Percentiles rank a stretch among this genome's conserved stretches.
phyloP scores from a whole-genome alignment of 2,797 vertebrate genomes.

The Muscicapa striata region DNA sequence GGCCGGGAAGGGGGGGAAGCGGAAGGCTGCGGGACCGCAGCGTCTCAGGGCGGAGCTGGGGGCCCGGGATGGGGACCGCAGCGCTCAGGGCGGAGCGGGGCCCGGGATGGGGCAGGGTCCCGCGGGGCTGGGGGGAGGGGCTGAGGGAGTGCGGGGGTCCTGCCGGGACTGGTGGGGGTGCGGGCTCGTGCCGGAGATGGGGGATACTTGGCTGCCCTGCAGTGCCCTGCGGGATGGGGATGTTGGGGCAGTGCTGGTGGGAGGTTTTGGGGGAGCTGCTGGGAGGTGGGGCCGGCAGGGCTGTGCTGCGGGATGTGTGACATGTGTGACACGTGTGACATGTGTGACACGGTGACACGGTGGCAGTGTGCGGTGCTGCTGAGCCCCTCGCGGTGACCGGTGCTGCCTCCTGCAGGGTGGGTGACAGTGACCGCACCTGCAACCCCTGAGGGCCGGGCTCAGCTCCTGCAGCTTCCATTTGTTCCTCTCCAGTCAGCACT shows the following conservation, averaged over 20 bases:
- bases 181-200: no score
- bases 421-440: neutral
- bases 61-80: neutral
- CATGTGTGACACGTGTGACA: no score
- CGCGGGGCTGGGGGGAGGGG: no score
- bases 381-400: neutral
- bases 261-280: neutral
- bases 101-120: neutral
- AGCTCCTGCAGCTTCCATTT: neutral
- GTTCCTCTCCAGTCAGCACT: neutral
- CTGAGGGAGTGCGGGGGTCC: neutral
- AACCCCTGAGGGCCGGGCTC: neutral
- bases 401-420: neutral
- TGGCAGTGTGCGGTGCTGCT: neutral
- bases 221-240: no score
- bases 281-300: neutral
- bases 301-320: neutral
- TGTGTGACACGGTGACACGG: no score
- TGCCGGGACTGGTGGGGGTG: no score
- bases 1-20: no score
- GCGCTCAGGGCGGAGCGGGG: neutral
- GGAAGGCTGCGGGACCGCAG: neutral
- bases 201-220: no score
- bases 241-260: no score
- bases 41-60: neutral